Evolutionary conservation across 2,797 vertebrate genomes (phyloP).

Genomic region (Micrastur ruficollis): DNA sequence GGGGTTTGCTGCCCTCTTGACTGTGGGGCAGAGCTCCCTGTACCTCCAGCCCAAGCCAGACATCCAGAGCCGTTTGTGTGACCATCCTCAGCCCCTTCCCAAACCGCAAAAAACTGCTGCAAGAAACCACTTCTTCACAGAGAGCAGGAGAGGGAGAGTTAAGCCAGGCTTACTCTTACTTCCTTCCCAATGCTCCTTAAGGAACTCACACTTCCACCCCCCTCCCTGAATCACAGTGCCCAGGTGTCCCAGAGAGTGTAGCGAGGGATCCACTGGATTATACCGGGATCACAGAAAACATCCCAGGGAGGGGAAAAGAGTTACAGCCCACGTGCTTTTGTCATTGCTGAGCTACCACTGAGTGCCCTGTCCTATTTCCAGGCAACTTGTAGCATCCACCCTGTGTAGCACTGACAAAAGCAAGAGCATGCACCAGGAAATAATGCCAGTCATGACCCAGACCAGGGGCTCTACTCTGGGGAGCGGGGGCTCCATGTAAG

Average conservation of each 20-base stretch:
- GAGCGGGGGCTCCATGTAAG: background rate
- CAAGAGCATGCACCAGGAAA: background rate
- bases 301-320: too few species aligned
- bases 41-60: too few species aligned
- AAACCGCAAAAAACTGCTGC: background rate
- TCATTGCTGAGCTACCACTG: background rate
- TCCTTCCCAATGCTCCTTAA: background rate
- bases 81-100: background rate
- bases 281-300: background rate
- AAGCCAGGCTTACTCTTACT: background rate
- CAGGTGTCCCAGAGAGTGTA: background rate
- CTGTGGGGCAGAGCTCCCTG: too few species aligned
- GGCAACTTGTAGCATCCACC: background rate
- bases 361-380: background rate
- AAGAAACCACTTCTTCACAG: background rate
- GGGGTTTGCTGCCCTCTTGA: background rate
- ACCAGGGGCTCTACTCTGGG: background rate
- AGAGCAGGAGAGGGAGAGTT: background rate
- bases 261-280: background rate
- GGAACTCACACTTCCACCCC: background rate
- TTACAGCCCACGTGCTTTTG: background rate
- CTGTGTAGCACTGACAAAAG: background rate
- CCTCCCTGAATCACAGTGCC: background rate
- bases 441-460: background rate
- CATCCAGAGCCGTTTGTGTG: background rate